phyloP scores from a whole-genome alignment of 2,888 invertebrate genomes.

The Perithous albicinctus region DNA sequence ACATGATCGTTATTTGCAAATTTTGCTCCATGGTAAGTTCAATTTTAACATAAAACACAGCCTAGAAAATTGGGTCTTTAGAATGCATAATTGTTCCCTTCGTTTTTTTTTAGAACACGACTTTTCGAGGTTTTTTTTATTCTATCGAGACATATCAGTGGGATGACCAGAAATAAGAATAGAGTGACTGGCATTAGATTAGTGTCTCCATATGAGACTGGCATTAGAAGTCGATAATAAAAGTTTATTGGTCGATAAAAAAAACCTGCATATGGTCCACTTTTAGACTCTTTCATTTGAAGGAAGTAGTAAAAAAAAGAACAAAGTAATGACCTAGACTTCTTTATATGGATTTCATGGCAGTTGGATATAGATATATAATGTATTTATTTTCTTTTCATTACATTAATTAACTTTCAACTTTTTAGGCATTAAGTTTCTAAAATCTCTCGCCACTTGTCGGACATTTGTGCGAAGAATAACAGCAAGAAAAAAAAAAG shows the following conservation, averaged over 20 bases:
- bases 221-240: background rate
- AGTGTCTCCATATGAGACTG: too few species aligned
- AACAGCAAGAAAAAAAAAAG: background rate
- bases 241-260: slow-evolving; percentile 16
- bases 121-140: background rate
- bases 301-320: slow-evolving; percentile 6
- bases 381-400: slow-evolving; percentile 6
- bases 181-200: background rate
- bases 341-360: background rate
- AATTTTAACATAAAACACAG: too few species aligned
- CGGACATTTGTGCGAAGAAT: too few species aligned
- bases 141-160: background rate
- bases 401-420: slow-evolving; percentile 35
- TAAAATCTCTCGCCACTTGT: background rate
- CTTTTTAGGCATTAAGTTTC: slow-evolving; percentile 5
- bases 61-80: too few species aligned
- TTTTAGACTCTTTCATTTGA: background rate
- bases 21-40: too few species aligned
- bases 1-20: too few species aligned
- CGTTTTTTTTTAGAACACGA: background rate
- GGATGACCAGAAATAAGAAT: background rate
- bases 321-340: background rate
- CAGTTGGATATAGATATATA: background rate
- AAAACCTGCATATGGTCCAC: background rate
- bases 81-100: too few species aligned